Evolutionary conservation across 2,113 vertebrate species (phyloP).

Genomic region (Nyctereutes procyonoides): DNA sequence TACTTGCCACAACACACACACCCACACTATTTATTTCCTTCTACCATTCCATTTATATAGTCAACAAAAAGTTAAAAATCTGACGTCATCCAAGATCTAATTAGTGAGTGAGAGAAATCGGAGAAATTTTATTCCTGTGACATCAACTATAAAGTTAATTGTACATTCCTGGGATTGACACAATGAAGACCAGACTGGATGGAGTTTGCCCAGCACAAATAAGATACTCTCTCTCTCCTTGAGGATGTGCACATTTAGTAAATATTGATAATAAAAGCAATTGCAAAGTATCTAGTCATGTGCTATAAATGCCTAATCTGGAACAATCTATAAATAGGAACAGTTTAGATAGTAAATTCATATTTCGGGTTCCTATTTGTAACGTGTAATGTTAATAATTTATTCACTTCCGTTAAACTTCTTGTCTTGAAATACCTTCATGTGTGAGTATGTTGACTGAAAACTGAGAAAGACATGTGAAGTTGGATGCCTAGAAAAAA

Average conservation of each 20-base stretch:
- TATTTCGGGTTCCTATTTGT: background rate
- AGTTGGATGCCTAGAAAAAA: constrained; percentile 2
- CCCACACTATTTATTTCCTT: background rate
- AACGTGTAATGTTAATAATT: background rate
- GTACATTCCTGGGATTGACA: background rate
- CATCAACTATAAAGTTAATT: background rate
- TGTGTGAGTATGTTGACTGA: background rate
- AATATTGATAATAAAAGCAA: background rate
- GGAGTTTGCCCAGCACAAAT: background rate
- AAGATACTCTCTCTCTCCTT: background rate
- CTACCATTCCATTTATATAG: background rate
- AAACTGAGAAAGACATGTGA: background rate
- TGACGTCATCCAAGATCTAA: background rate
- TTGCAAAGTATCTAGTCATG: background rate
- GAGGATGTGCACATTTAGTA: constrained; percentile 14
- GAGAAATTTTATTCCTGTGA: background rate
- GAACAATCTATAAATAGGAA: constrained; percentile 24
- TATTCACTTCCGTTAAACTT: background rate
- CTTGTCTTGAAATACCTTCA: background rate
- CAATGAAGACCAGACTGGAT: background rate
- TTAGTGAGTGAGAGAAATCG: background rate
- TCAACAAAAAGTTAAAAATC: constrained; percentile 4
- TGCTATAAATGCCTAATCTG: background rate
- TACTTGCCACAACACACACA: background rate
- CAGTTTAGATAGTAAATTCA: background rate